Evolutionary conservation across 2,113 vertebrate species (phyloP).

Genomic region (Serilophus lunatus): DNA sequence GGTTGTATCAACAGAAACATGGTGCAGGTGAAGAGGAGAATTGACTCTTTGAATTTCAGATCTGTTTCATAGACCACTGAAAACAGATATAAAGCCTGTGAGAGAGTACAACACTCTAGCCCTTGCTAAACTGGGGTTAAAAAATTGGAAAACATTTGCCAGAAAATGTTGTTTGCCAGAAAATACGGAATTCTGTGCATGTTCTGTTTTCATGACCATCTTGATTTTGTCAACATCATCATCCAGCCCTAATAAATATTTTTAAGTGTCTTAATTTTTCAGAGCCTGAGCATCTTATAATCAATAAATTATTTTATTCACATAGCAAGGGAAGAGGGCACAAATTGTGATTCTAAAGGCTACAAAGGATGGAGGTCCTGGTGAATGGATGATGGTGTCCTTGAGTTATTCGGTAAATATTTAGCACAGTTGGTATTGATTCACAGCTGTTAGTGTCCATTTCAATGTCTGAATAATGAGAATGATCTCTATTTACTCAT

Average conservation of each 20-base stretch:
- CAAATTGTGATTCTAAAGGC: neutral
- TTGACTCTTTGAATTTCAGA: neutral
- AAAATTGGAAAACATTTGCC: neutral
- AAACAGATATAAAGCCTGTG: neutral
- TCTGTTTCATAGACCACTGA: neutral
- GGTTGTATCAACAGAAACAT: neutral
- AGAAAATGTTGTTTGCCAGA: neutral
- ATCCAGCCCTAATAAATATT: neutral
- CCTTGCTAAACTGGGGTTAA: neutral
- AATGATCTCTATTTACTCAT: neutral
- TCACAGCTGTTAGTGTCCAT: neutral
- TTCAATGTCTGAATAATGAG: neutral
- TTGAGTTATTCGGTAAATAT: neutral
- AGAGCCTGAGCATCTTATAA: neutral
- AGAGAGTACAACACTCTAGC: neutral
- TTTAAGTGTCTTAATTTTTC: neutral
- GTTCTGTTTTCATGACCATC: neutral
- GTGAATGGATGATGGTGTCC: neutral
- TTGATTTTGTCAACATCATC: neutral
- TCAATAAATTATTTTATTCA: neutral
- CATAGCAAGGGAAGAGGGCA: neutral
- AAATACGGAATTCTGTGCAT: rapidly evolving
- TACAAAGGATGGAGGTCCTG: neutral
- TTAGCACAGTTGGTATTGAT: neutral
- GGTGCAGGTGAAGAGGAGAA: neutral